These are phyloP conservation scores for Junonia oenone DNA, from an alignment of 2,888 invertebrate genomes.

Conservation along the genomic window DNA sequence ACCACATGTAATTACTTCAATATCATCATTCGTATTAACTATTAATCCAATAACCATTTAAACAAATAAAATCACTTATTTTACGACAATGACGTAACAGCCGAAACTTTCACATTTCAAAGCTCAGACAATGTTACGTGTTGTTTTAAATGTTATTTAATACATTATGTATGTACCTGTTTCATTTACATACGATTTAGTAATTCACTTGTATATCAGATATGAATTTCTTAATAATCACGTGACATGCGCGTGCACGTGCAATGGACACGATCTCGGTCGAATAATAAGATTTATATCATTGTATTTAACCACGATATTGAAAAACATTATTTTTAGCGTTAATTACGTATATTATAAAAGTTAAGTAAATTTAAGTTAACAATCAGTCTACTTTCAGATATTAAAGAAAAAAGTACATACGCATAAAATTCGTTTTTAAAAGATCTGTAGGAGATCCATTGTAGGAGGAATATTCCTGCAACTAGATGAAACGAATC, in stretches of 20 bases:
- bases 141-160: background rate
- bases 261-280: background rate
- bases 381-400: too few species aligned
- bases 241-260: background rate
- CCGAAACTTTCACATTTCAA: background rate
- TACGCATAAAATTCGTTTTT: too few species aligned
- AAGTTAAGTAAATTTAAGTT: too few species aligned
- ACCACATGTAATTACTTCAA: too few species aligned
- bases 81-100: background rate
- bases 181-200: background rate
- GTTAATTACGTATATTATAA: too few species aligned
- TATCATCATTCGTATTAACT: background rate
- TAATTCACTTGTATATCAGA: background rate
- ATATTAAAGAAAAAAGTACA: too few species aligned
- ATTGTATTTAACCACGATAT: too few species aligned
- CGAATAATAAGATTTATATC: background rate
- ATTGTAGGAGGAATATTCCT: too few species aligned
- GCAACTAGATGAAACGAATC: too few species aligned
- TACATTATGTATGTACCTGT: background rate
- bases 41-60: too few species aligned
- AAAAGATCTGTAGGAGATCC: too few species aligned
- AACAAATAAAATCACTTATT: background rate
- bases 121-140: background rate
- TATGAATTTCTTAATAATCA: conserved; percentile 4
- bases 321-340: too few species aligned